phyloP scores from a whole-genome alignment of 2,888 invertebrate genomes.

The Salticus scenicus region DNA sequence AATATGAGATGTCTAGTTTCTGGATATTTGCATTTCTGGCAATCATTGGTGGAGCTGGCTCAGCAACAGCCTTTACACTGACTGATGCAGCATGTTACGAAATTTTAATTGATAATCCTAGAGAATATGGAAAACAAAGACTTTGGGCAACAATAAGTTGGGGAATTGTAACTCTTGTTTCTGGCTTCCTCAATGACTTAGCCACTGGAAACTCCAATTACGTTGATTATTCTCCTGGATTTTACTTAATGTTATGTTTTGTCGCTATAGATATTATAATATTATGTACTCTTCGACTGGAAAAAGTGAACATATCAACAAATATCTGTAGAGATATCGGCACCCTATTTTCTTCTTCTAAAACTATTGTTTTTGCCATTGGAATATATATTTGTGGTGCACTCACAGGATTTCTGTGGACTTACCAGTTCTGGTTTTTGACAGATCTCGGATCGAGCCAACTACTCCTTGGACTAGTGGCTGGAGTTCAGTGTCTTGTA shows the following conservation, averaged over 20 bases:
- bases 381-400: slow-evolving; percentile 64
- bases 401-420: slow-evolving; percentile 62
- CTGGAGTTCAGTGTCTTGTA: slow-evolving; percentile 61
- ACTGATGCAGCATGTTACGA: slow-evolving; percentile 93
- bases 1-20: background rate
- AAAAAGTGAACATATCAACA: slow-evolving; percentile 21
- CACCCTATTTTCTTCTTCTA: slow-evolving; percentile 3
- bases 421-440: slow-evolving; percentile 70
- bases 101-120: slow-evolving; percentile 84
- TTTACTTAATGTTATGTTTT: slow-evolving; percentile 40
- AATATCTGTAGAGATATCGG: slow-evolving; percentile 37
- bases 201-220: slow-evolving; percentile 29
- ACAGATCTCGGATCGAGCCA: slow-evolving; percentile 57
- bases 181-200: slow-evolving; percentile 83
- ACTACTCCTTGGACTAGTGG: slow-evolving; percentile 59
- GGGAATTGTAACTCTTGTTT: slow-evolving; percentile 85
- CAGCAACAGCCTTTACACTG: slow-evolving; percentile 89
- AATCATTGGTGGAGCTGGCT: slow-evolving; percentile 86
- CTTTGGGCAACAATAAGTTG: slow-evolving; percentile 92
- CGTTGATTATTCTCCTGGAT: slow-evolving; percentile 45
- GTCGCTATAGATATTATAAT: slow-evolving; percentile 26
- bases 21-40: slow-evolving; percentile 82
- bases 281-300: slow-evolving; percentile 18
- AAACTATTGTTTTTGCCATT: slow-evolving; percentile 30
- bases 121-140: slow-evolving; percentile 88